Percentiles rank a stretch among this genome's conserved stretches.
phyloP scores from a whole-genome alignment of 2,113 vertebrate genomes.

The Corapipo altera region DNA sequence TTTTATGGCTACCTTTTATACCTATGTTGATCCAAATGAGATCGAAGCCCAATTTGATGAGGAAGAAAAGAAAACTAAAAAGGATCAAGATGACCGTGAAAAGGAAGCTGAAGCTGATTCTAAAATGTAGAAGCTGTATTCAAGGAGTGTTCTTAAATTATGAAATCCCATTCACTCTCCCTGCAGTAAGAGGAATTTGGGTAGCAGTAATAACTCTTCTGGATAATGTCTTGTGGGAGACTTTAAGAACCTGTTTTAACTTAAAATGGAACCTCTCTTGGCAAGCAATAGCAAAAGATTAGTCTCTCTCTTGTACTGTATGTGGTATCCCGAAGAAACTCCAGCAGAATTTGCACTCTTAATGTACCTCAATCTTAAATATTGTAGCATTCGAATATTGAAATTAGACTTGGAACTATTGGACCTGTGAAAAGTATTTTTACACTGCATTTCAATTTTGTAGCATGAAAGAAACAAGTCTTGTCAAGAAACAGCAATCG shows the following conservation, averaged over 20 bases:
- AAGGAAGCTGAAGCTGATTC: not conserved
- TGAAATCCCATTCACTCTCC: not conserved
- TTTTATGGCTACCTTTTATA: conserved; percentile 91
- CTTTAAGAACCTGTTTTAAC: not conserved
- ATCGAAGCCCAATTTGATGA: conserved; percentile 82
- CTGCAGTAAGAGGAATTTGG: not conserved
- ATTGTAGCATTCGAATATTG: not conserved
- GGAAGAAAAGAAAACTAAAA: conserved; percentile 53
- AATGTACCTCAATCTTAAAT: conserved; percentile 28
- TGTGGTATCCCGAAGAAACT: not conserved
- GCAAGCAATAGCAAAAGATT: not conserved
- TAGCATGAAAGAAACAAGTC: not conserved
- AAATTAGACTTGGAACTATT: conserved; percentile 19
- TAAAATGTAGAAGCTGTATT: conserved; percentile 69
- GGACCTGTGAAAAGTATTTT: conserved; percentile 49
- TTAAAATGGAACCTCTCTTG: not conserved
- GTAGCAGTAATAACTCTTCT: not conserved
- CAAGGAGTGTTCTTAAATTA: not conserved
- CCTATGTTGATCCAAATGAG: conserved; percentile 85
- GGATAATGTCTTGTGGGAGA: not conserved
- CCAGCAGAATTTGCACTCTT: conserved; percentile 55
- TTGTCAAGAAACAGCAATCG: not conserved
- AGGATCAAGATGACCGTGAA: not conserved
- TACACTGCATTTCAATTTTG: conserved; percentile 58
- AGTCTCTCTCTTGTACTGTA: not conserved